A percentile compares a stretch with the other conserved stretches of the same genome.
These are phyloP conservation scores for Amphiprion ocellaris DNA, from an alignment of 2,113 vertebrate genomes.

Conservation along the genomic window DNA sequence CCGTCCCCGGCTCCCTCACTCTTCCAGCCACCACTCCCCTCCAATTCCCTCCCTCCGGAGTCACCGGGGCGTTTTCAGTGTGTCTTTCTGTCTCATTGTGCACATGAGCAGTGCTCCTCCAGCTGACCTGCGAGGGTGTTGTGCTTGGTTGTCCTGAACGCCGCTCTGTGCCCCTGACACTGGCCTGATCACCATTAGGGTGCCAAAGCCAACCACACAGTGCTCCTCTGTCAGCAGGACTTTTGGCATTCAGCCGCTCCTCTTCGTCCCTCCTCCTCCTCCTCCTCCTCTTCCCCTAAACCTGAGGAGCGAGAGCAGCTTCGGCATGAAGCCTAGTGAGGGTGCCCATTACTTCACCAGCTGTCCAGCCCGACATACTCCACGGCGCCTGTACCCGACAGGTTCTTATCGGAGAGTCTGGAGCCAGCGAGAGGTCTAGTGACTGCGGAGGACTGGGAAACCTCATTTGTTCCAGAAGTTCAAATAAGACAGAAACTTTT, in stretches of 20 bases:
- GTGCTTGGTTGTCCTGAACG: constrained; percentile 44
- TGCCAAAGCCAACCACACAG: constrained; percentile 54
- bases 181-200: constrained; percentile 38
- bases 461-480: constrained; percentile 16
- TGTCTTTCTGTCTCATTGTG: constrained; percentile 65
- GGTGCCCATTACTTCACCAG: constrained; percentile 70
- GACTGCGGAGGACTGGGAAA: constrained; percentile 10
- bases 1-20: constrained; percentile 78
- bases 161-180: constrained; percentile 44
- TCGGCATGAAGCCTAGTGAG: constrained; percentile 57
- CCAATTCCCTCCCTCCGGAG: constrained; percentile 37
- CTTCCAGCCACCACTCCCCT: constrained; percentile 56
- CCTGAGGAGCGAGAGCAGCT: constrained; percentile 56
- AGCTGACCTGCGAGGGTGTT: constrained; percentile 58
- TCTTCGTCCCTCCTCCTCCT: not conserved
- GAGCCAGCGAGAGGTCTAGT: constrained; percentile 51
- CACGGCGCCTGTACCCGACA: constrained; percentile 45
- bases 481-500: constrained; percentile 23
- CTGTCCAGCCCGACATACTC: constrained; percentile 66
- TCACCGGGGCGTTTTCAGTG: constrained; percentile 39
- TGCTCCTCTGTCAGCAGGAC: constrained; percentile 58
- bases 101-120: constrained; percentile 38
- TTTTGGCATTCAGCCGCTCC: constrained; percentile 52
- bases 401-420: constrained; percentile 44
- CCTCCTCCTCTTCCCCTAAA: constrained; percentile 10